Base-by-base conservation (phyloP, 2,888 invertebrate species). In the Mactromeris polynyma region DNA sequence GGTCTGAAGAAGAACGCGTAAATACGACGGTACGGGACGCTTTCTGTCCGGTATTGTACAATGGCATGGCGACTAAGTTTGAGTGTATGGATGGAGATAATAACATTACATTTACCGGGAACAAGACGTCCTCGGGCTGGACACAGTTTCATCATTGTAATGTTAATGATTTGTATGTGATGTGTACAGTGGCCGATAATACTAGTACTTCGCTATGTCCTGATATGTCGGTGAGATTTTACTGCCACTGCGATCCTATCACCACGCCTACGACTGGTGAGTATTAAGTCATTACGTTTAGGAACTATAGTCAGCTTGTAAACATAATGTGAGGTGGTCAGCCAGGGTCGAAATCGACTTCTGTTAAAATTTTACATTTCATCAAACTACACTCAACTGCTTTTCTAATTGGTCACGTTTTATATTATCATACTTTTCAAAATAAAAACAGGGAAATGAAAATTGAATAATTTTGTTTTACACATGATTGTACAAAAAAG, bases 51-150 rank as follows among this genome's bases (percentile, higher is more conserved):
- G 33, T n/a, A 11, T n/a, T 26, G n/a, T n/a, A 26, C 26, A 26
- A 26, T 11, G 85, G 85, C 14, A 40, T 2, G 42, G 42, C 81
- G 4, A 86, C 38, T n/a, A 80, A 33, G n/a, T 81, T 86, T 64
- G 78, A 86, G 36, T 86, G 85, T 31, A 69, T 40, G n/a, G 85
- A 86, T 36, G 69, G 33, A 26, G 81, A 80, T 31, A 42, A 64
- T 1, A 81, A 86, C 21, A 64, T 64, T 26, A 64, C 85, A 26
- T 81, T 80, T 33, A n/a, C 40, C 36, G 36, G 36, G 17, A 86
- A 86, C 46, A 26, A 46, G 11, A 86, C 85, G 3, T 38, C 79
- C 3, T 54, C n/a, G 40, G 81, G 42, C 0, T 69, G 73, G 58
- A 36, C 17, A 1, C 81, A 42, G 31, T n/a, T 31, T 31, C n/a